Evolutionary conservation across 37 sponge, comb jelly and placozoan species (phyloP).

Genomic region (Hexactinellida sp.): DNA sequence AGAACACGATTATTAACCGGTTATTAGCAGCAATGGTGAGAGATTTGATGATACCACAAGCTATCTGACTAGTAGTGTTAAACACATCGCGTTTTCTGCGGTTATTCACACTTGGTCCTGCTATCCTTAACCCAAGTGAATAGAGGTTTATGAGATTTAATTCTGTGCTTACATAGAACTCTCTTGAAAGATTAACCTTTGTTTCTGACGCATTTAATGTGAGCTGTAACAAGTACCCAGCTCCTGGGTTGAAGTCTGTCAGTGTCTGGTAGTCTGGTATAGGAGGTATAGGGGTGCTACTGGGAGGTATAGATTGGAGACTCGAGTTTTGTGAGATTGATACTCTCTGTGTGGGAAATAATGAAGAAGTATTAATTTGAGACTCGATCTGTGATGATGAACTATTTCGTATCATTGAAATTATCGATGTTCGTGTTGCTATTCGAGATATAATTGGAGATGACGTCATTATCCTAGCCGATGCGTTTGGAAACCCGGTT

Average conservation of each 20-base stretch:
- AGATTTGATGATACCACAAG: neutral
- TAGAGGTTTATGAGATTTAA: neutral
- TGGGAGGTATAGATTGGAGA: neutral
- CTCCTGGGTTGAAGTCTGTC: neutral
- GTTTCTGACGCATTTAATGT: neutral
- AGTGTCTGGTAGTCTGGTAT: neutral
- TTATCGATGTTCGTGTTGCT: no score
- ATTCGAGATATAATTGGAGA: no score
- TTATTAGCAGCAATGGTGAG: neutral
- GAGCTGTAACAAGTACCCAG: neutral
- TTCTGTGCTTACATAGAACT: neutral
- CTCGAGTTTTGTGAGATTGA: no score
- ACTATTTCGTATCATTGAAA: no score
- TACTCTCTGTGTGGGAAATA: no score
- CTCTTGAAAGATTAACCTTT: neutral
- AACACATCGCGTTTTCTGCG: constrained; percentile 1
- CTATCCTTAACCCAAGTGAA: neutral
- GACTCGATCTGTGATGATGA: no score
- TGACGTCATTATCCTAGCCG: no score
- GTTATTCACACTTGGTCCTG: neutral
- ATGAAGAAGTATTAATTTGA: no score
- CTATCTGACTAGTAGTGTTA: neutral
- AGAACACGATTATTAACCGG: neutral
- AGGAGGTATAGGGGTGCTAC: neutral
- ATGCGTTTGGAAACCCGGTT: no score